Conservation (phyloP, 92 coral and sea anemone genomes). For the Palythoa grandis region DNA sequence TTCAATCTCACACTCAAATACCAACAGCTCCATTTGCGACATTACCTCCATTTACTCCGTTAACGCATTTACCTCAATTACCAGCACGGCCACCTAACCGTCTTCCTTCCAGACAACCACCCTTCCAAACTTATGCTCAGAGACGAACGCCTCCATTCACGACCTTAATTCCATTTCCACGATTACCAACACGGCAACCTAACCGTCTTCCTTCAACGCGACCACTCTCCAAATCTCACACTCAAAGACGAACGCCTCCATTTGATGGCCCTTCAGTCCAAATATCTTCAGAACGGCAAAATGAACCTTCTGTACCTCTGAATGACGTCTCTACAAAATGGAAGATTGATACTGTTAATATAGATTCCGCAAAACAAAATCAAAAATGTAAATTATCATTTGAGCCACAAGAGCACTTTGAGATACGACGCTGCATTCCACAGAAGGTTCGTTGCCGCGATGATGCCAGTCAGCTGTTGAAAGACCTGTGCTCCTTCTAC, state of each 20-base stretch:
- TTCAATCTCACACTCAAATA: background rate
- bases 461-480: constrained; percentile 14
- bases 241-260: background rate
- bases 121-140: background rate
- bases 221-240: background rate
- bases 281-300: background rate
- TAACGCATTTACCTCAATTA: background rate
- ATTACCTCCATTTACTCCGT: background rate
- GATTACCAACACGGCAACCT: background rate
- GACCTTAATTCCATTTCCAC: background rate
- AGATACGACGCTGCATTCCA: constrained; percentile 23
- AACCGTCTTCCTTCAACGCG: background rate
- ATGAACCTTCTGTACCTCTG: background rate
- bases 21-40: background rate
- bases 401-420: constrained; percentile 15
- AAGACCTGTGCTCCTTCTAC: constrained; percentile 15
- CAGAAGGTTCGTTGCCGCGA: background rate
- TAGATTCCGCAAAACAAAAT: background rate
- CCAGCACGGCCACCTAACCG: background rate
- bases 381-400: constrained; percentile 4
- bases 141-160: background rate
- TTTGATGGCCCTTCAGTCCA: background rate
- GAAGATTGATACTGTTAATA: background rate
- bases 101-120: background rate
- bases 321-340: background rate